phyloP scores from a whole-genome alignment of 2,113 vertebrate genomes.

The Eurypyga helias region DNA sequence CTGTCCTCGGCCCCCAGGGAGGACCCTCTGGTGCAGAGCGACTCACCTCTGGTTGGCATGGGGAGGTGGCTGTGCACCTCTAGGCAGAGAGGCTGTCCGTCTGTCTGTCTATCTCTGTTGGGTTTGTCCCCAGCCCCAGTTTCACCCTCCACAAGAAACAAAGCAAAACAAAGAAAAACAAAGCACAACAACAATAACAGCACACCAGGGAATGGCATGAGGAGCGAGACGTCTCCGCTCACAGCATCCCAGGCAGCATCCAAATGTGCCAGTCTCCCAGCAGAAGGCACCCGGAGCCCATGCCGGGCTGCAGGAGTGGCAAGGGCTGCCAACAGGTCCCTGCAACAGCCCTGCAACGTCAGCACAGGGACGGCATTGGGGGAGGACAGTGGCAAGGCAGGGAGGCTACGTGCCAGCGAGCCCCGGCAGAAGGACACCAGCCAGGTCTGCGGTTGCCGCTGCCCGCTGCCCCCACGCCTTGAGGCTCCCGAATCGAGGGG shows the following conservation, averaged over 20 bases:
- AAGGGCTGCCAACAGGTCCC: not conserved
- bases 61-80: not conserved
- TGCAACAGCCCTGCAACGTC: not conserved
- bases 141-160: not conserved
- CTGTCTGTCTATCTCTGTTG: rapidly evolving
- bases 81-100: not conserved
- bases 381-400: not conserved
- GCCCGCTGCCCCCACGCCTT: not conserved
- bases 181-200: not conserved
- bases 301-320: rapidly evolving
- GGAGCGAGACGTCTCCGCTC: not conserved
- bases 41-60: not conserved
- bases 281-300: not conserved
- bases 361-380: rapidly evolving
- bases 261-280: not conserved
- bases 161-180: not conserved
- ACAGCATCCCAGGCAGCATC: not conserved
- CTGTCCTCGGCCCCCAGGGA: rapidly evolving
- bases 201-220: rapidly evolving
- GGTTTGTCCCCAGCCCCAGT: not conserved
- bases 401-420: not conserved
- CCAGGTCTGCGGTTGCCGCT: not conserved
- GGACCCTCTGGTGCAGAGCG: not conserved
- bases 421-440: not conserved
- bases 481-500: not conserved